These are phyloP conservation scores for Pipistrellus pygmaeus DNA, from an alignment of 2,797 vertebrate genomes.

Conservation along the genomic window DNA sequence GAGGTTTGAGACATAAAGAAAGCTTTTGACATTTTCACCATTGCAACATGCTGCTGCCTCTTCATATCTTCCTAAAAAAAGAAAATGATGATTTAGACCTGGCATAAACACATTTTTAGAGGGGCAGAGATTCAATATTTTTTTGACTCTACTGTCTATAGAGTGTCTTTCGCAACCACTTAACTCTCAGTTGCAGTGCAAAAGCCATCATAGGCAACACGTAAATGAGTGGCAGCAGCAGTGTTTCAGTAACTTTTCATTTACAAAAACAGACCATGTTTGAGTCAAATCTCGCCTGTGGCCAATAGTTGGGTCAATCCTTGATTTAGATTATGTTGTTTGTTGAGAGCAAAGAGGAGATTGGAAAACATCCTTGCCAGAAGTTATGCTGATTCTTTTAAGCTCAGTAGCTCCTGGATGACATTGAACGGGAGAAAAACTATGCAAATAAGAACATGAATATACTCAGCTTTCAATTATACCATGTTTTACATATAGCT, in stretches of 20 bases:
- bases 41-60: not conserved
- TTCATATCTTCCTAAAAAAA: not conserved
- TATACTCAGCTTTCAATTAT: conserved; percentile 64
- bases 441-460: conserved; percentile 68
- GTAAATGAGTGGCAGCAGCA: not conserved
- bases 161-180: not conserved
- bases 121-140: not conserved
- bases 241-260: conserved; percentile 9
- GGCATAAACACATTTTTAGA: not conserved
- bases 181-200: not conserved
- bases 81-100: conserved; percentile 4
- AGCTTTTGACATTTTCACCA: not conserved
- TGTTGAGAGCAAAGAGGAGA: conserved; percentile 48
- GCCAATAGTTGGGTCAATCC: not conserved
- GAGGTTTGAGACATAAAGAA: not conserved
- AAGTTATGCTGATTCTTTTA: conserved; percentile 54
- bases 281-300: conserved; percentile 25
- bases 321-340: conserved; percentile 48
- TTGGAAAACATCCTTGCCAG: conserved; percentile 32
- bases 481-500: not conserved
- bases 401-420: conserved; percentile 58
- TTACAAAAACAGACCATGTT: not conserved
- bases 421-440: conserved; percentile 66
- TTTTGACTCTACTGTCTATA: not conserved
- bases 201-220: not conserved